Percentiles rank a stretch among this genome's conserved stretches.
Conservation (phyloP, 2,797 vertebrate species). For the Sebastes minor region DNA sequence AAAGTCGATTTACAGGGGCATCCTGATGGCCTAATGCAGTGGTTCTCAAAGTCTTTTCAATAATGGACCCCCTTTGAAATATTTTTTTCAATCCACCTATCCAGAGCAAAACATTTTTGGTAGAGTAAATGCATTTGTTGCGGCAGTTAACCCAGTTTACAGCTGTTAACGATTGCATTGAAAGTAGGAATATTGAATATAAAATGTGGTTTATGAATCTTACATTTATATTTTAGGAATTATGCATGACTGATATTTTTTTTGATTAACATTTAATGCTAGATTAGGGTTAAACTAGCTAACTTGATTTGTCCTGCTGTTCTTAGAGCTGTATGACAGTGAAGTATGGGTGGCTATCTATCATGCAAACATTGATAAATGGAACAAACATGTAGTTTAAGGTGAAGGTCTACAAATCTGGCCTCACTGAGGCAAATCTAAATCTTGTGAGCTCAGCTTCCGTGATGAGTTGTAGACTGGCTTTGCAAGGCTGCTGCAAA, state of each 20-base stretch:
- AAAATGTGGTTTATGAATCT: too few relatives aligned
- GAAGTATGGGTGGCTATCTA: neutral
- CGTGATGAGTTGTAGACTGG: conserved; percentile 11
- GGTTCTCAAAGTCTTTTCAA: too few relatives aligned
- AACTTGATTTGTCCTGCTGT: neutral
- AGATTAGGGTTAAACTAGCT: neutral
- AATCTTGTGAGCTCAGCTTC: conserved; percentile 25
- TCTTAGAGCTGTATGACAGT: neutral
- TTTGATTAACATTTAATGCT: too few relatives aligned
- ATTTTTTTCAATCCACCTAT: too few relatives aligned
- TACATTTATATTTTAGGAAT: too few relatives aligned
- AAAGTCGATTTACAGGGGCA: neutral
- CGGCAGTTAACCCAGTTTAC: too few relatives aligned
- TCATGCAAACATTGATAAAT: conserved; percentile 9
- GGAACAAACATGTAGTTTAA: neutral
- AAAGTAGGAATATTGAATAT: too few relatives aligned
- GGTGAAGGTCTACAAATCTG: conserved; percentile 10
- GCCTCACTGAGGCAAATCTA: neutral
- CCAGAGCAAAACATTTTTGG: too few relatives aligned
- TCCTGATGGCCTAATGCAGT: neutral
- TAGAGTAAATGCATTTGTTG: too few relatives aligned
- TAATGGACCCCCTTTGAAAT: too few relatives aligned
- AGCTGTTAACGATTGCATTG: too few relatives aligned
- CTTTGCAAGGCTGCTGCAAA: conserved; percentile 24
- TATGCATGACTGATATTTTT: too few relatives aligned